Base-by-base conservation (phyloP, 2,888 invertebrate genomes). In the Trichopria drosophilae region DNA sequence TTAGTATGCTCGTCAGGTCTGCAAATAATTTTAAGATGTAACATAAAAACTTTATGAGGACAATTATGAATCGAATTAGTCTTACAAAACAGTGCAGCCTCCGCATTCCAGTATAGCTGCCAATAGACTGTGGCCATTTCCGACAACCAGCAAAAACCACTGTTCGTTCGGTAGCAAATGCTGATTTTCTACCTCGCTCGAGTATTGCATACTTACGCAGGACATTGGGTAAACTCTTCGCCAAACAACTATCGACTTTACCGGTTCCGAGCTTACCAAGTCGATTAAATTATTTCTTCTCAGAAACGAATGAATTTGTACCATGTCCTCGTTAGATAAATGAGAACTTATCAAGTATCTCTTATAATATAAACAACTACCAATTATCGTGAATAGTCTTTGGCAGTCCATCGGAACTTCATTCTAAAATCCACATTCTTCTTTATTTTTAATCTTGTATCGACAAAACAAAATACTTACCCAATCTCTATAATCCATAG, bases 401-500 rank as follows among this genome's bases (percentile, higher is more conserved):
- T 88, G 86, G 65, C 86, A 86, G 63, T 85, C 84, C 68, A 87
- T 82, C 12, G 86, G 82, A 65, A 87, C 89, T 69, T 90, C 89
- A 64, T 86, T 89, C 85, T 87, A 79, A 57, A 47, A 39, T 24
- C 6, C 13, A 28, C 20, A 48, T 28, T 22, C 41, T 23, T 42
- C 12, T 40, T 44, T 6, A 43, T 41, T 18, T 16, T 47, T 24
- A 41, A 47, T 24, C 34, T 18, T 37, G 13, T 18, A 7, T 15
- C 12, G 6, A 47, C 7, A 35, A 16, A 44, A 36, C 49, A 34
- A 36, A 37, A 9, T 37, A 48, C 42, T n/a, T 73, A 87, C 88
- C 89, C 90, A 89, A 77, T 91, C 91, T 63, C 89, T 82, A 74
- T 92, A 93, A 78, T 94, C 93, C 77, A 90, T 90, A 10, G 93